These are phyloP conservation scores for Coleophora deauratella DNA, from an alignment of 2,888 invertebrate species.

Conservation along the genomic window DNA sequence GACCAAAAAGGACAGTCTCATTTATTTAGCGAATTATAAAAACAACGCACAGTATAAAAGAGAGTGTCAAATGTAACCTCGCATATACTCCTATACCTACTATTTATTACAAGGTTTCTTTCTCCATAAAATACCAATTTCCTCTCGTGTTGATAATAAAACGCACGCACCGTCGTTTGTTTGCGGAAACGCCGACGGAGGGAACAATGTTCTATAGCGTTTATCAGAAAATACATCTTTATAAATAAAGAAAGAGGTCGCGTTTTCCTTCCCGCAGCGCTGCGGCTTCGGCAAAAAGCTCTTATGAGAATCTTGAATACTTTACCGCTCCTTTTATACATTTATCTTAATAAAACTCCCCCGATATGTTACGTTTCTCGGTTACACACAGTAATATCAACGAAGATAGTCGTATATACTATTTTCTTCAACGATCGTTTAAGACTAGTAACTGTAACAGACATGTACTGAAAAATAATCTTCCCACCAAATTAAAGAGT, in stretches of 20 bases:
- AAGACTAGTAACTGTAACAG: background rate
- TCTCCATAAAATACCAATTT: constrained; percentile 3
- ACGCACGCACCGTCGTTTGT: constrained; percentile 8
- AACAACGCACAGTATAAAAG: background rate
- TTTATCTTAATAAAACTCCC: too few species aligned
- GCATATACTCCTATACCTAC: background rate
- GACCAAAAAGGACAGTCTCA: background rate
- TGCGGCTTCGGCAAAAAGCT: background rate
- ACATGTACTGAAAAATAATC: constrained; percentile 20
- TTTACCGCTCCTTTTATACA: too few species aligned
- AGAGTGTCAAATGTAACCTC: background rate
- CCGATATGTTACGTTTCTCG: too few species aligned
- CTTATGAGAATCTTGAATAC: too few species aligned
- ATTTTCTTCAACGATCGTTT: background rate
- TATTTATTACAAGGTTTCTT: background rate
- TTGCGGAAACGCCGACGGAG: constrained; percentile 6
- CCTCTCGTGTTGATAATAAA: constrained; percentile 7
- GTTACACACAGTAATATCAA: too few species aligned
- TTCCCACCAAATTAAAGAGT: constrained; percentile 10
- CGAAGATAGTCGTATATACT: too few species aligned
- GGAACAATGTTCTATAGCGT: constrained; percentile 8
- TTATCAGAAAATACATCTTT: constrained; percentile 3
- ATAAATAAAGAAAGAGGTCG: constrained; percentile 1
- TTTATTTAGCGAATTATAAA: too few species aligned
- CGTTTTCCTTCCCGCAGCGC: background rate